A percentile compares a stretch with the other conserved stretches of the same genome.
phyloP scores from a whole-genome alignment of 2,113 vertebrate genomes.

The Ia io region DNA sequence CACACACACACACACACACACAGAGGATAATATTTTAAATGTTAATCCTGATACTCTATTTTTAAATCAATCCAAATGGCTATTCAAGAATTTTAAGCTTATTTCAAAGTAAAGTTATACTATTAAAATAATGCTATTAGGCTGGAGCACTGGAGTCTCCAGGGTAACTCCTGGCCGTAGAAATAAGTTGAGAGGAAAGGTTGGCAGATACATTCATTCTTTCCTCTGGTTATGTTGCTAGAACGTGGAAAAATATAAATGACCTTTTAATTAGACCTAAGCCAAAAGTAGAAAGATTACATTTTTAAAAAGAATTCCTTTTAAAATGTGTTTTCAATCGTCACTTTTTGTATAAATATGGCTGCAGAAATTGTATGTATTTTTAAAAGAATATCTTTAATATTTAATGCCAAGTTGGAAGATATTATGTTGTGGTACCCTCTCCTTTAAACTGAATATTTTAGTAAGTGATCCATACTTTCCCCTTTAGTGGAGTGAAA shows the following conservation, averaged over 20 bases:
- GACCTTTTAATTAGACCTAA: background rate
- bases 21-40: background rate
- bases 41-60: background rate
- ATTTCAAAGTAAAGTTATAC: background rate
- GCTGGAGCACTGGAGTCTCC: background rate
- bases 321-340: background rate
- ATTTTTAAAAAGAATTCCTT: background rate
- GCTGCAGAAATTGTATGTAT: background rate
- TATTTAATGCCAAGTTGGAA: background rate
- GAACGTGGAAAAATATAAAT: background rate
- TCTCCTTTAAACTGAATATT: background rate
- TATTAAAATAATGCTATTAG: slow-evolving; percentile 12
- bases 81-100: background rate
- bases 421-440: background rate
- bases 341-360: background rate
- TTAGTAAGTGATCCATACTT: background rate
- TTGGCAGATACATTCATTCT: background rate
- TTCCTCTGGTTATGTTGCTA: background rate
- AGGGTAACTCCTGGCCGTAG: background rate
- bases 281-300: background rate
- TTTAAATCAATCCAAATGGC: background rate
- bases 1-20: too few species aligned
- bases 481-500: background rate
- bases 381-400: background rate
- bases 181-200: background rate